Percentiles rank a stretch among this genome's conserved stretches.
Conservation (phyloP, 2,113 vertebrate species). For the Cygnus atratus region DNA sequence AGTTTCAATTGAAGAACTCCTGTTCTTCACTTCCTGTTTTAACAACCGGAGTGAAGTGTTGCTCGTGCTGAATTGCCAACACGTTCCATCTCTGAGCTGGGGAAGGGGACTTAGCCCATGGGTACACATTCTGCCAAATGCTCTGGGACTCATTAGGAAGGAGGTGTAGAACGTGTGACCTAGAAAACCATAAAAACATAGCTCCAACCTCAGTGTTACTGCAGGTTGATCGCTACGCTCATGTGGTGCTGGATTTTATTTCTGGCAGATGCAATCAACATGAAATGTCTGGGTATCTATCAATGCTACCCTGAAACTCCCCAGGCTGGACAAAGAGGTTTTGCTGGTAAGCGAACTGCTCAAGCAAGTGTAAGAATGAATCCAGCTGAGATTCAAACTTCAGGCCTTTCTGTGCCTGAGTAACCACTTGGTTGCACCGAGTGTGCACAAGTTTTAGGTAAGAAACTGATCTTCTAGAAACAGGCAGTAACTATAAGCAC, state of each 20-base stretch:
- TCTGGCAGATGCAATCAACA: neutral
- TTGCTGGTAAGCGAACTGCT: neutral
- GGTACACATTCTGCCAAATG: conserved; percentile 13
- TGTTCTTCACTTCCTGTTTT: conserved; percentile 48
- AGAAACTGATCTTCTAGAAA: neutral
- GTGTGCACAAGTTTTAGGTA: neutral
- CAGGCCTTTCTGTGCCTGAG: neutral
- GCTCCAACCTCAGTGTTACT: neutral
- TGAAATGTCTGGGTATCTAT: neutral
- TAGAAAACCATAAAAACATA: neutral
- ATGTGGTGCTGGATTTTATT: neutral
- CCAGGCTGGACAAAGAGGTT: neutral
- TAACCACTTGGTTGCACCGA: neutral
- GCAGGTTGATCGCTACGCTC: neutral
- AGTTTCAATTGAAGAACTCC: conserved; percentile 34
- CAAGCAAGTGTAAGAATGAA: neutral
- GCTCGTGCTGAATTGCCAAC: neutral
- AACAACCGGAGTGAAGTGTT: conserved; percentile 23
- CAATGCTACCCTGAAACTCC: neutral
- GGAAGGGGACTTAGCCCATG: neutral
- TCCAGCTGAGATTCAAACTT: neutral
- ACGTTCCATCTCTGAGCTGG: neutral
- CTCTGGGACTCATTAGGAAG: conserved; percentile 50
- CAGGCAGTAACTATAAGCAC: neutral
- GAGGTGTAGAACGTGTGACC: neutral